Percentiles rank a stretch among this genome's conserved stretches.
phyloP scores from a whole-genome alignment of 2,888 invertebrate species.

The Laothoe populi region DNA sequence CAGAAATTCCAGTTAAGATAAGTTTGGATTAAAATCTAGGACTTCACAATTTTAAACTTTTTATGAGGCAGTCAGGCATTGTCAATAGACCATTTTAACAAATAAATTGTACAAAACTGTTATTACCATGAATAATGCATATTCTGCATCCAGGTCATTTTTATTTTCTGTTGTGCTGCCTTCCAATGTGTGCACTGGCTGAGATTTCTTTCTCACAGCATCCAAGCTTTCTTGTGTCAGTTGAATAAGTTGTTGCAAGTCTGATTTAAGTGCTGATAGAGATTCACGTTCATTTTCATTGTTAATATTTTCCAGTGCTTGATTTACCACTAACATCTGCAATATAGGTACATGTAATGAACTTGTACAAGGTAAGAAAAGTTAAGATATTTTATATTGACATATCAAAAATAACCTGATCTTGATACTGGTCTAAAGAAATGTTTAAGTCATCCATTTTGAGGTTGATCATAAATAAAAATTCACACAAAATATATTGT shows the following conservation, averaged over 20 bases:
- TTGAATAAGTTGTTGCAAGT: slow-evolving; percentile 88
- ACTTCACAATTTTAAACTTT: too few relatives aligned
- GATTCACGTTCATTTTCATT: slow-evolving; percentile 82
- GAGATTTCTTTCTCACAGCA: slow-evolving; percentile 46
- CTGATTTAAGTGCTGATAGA: slow-evolving; percentile 85
- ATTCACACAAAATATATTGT: background rate
- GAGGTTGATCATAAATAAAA: background rate
- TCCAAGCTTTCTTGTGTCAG: slow-evolving; percentile 87
- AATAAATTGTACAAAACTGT: background rate
- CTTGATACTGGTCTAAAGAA: slow-evolving; percentile 71
- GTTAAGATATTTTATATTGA: too few relatives aligned
- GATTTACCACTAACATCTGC: slow-evolving; percentile 86
- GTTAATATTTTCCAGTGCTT: slow-evolving; percentile 79
- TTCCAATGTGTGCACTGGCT: slow-evolving; percentile 31
- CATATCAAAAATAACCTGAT: slow-evolving; percentile 59
- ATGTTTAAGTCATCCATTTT: slow-evolving; percentile 65
- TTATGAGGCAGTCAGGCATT: background rate
- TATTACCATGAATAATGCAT: slow-evolving; percentile 87
- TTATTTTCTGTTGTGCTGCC: slow-evolving; percentile 38
- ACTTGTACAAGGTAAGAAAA: too few relatives aligned
- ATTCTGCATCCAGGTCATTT: slow-evolving; percentile 81
- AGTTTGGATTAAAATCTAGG: too few relatives aligned
- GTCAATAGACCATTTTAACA: too few relatives aligned
- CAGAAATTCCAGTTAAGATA: too few relatives aligned
- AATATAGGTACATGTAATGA: background rate